phyloP scores from a whole-genome alignment of 2,888 invertebrate species.

The Perizoma flavofasciatum region DNA sequence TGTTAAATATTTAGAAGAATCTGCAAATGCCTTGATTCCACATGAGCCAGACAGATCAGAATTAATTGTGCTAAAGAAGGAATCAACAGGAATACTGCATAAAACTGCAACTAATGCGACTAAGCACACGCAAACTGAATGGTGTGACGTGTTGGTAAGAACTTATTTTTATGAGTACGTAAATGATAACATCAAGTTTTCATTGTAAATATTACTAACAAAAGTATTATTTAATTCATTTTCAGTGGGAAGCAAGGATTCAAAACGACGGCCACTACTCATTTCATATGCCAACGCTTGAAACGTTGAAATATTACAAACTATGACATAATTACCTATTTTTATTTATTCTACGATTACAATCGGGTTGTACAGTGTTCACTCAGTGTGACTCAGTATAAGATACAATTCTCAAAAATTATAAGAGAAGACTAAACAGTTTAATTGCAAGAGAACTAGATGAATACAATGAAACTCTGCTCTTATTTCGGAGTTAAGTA shows the following conservation, averaged over 20 bases:
- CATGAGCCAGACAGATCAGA: slow-evolving; percentile 16
- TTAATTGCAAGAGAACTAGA: slow-evolving; percentile 5
- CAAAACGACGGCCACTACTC: slow-evolving; percentile 60
- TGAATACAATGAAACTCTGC: slow-evolving; percentile 6
- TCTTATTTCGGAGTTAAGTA: slow-evolving; percentile 18
- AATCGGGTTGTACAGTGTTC: background rate
- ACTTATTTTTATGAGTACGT: slow-evolving; percentile 1
- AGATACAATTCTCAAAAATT: background rate
- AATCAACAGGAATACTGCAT: slow-evolving; percentile 19
- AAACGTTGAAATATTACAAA: slow-evolving; percentile 50
- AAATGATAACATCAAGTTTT: background rate
- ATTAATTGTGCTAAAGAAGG: slow-evolving; percentile 14
- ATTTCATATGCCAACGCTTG: slow-evolving; percentile 64
- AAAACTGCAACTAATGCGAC: slow-evolving; percentile 38
- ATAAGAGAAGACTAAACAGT: background rate
- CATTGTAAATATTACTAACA: background rate
- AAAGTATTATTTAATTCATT: slow-evolving; percentile 28
- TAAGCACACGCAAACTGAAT: slow-evolving; percentile 60
- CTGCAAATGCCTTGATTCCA: background rate
- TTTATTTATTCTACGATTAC: no score
- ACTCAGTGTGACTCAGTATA: background rate
- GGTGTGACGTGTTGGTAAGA: slow-evolving; percentile 62
- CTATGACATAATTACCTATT: slow-evolving; percentile 26
- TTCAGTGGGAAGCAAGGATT: slow-evolving; percentile 64
- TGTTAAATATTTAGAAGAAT: slow-evolving; percentile 2